Base-by-base conservation (phyloP, 2,113 vertebrate species). In the Actenoides lindsayi region DNA sequence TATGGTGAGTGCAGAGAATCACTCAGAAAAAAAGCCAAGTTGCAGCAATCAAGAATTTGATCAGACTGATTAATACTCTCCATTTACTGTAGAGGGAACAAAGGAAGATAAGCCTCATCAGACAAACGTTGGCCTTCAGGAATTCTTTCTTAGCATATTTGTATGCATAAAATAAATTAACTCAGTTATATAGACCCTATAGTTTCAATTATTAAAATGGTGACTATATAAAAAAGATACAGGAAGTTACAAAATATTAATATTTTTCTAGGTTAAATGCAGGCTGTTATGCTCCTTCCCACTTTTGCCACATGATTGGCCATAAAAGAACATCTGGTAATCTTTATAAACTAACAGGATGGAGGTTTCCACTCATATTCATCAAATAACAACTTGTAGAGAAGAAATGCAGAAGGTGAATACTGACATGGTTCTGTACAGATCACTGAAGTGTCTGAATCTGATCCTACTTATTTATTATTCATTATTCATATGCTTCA, bases 81-180 rank as follows among this genome's bases (percentile, higher is more conserved):
- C n/a, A 33, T 88, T 81, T 71, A 37, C 67, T 69, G 42, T 35
- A 51, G 41, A 65, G 53, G 54, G 21, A 78, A 78, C 19, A 78
- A 64, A 79, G 57, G 41, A 67, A 92, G 83, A 83, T 44, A 83
- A 95, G 31, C 50, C 39, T 80, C 30, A 30, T 60, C 86, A 79
- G 83, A 83, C n/a, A 74, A 89, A 81, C 28, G 19, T 0, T 87
- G 83, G 89, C 73, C 80, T 91, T 89, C 80, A 94, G 69, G 51
- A 95, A 50, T 81, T 70, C 15, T 73, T 70, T 37, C 83, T 77
- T 56, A 39, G 42, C 30, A 62, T 93, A 89, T 78, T 75, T 89
- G 42, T 35, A 70, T 70, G 25, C 21, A 89, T 86, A 88, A 89
- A 86, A 70, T 90, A 86, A 83, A 80, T 83, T 90, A 93, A 92